A percentile compares a stretch with the other conserved stretches of the same genome.
These are phyloP conservation scores for Meloidogyne chitwoodi DNA, from an alignment of 1,140 invertebrate genomes.

Conservation along the genomic window DNA sequence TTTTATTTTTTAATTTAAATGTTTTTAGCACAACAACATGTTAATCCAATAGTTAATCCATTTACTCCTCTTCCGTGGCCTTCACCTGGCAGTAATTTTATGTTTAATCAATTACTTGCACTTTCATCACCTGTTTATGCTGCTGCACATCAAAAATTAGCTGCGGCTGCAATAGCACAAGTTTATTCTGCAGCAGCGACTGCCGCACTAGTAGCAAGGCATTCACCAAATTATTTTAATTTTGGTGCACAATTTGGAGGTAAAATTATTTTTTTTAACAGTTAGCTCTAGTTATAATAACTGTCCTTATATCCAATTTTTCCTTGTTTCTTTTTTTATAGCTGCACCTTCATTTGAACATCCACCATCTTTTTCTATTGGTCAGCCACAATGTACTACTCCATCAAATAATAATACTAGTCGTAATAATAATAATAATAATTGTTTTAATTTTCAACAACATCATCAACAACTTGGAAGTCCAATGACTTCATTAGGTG, in stretches of 20 bases:
- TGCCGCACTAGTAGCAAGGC: slow-evolving; percentile 6
- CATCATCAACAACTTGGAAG: background rate
- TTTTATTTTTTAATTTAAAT: background rate
- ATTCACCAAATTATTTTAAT: slow-evolving; percentile 19
- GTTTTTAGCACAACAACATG: background rate
- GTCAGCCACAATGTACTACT: no score
- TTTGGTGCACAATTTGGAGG: slow-evolving; percentile 1
- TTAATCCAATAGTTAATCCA: slow-evolving; percentile 5
- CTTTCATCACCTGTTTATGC: slow-evolving; percentile 6
- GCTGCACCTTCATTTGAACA: background rate
- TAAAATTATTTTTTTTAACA: no score
- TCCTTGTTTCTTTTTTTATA: background rate
- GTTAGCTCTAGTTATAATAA: no score
- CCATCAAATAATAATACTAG: background rate
- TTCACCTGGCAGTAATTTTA: slow-evolving; percentile 9
- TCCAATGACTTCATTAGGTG: slow-evolving; percentile 14
- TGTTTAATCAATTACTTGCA: slow-evolving; percentile 2
- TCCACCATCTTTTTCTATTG: background rate
- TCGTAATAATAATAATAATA: background rate
- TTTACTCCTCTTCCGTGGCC: slow-evolving; percentile 3
- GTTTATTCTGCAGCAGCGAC: slow-evolving; percentile 2
- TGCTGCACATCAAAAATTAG: background rate
- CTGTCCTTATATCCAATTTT: no score
- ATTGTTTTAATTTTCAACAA: no score
- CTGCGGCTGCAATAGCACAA: background rate